phyloP scores from a whole-genome alignment of 2,888 invertebrate genomes.

The Abscondita cerata region DNA sequence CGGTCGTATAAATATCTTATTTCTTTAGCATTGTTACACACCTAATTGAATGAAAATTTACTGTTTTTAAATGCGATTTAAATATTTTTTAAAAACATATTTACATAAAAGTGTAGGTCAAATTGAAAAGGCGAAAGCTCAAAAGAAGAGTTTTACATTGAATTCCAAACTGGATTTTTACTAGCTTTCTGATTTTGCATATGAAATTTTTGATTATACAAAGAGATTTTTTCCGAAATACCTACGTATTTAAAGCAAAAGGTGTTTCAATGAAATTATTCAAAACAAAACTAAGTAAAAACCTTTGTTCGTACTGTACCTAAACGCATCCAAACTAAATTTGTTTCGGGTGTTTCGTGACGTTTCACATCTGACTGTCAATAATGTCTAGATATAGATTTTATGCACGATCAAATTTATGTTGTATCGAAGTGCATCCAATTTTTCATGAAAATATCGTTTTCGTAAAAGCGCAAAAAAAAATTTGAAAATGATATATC shows the following conservation, averaged over 20 bases:
- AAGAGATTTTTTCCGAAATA: neutral
- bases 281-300: too few species aligned
- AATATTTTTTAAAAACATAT: neutral
- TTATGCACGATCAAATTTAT: slow-evolving; percentile 18
- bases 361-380: slow-evolving; percentile 13
- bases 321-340: slow-evolving; percentile 12
- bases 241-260: neutral
- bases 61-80: too few species aligned
- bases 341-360: neutral
- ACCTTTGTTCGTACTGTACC: too few species aligned
- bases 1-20: too few species aligned
- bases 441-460: slow-evolving; percentile 9
- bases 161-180: neutral
- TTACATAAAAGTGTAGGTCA: neutral
- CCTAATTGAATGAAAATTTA: too few species aligned
- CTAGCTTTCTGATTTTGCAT: neutral
- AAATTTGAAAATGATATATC: neutral
- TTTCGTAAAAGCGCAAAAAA: neutral
- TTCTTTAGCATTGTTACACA: too few species aligned
- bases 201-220: neutral
- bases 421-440: slow-evolving; percentile 10
- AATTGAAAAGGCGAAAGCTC: neutral
- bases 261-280: neutral
- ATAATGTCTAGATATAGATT: slow-evolving; percentile 6
- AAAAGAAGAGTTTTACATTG: neutral